Evolutionary conservation across 2,888 invertebrate species (phyloP).

Genomic region (Ceriagrion tenellum): DNA sequence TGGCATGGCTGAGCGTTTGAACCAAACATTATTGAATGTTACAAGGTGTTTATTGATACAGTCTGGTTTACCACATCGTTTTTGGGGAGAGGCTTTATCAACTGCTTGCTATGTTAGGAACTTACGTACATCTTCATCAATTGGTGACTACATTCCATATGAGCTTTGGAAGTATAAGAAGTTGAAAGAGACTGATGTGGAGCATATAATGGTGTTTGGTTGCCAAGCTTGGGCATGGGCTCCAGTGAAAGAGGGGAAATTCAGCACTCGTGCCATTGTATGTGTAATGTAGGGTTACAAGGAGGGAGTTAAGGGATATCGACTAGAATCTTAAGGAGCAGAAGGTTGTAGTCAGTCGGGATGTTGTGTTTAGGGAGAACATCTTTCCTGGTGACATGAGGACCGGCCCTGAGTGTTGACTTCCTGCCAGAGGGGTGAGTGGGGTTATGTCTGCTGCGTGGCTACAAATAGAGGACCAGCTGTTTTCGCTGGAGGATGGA

Average conservation of each 20-base stretch:
- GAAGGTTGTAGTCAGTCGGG: no score
- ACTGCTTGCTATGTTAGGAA: background rate
- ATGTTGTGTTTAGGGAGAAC: no score
- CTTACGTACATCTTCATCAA: background rate
- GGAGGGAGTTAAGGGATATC: no score
- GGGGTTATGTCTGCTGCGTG: no score
- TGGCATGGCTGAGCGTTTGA: background rate
- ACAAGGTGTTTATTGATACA: background rate
- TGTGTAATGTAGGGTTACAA: no score
- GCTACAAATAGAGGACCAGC: no score
- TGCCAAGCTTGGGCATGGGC: conserved; percentile 6
- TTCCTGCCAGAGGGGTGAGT: no score
- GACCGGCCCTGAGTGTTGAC: background rate
- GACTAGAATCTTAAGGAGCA: no score
- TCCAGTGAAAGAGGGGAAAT: no score
- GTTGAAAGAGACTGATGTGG: background rate
- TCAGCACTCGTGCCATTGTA: no score
- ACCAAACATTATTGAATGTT: background rate
- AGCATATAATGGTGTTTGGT: background rate
- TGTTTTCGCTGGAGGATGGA: no score
- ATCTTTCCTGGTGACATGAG: background rate
- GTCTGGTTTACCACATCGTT: no score
- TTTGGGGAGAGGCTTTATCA: background rate
- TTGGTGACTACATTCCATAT: background rate
- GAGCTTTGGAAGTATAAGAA: background rate